Base-by-base conservation (phyloP, 2,797 vertebrate genomes). In the Trematomus bernacchii region DNA sequence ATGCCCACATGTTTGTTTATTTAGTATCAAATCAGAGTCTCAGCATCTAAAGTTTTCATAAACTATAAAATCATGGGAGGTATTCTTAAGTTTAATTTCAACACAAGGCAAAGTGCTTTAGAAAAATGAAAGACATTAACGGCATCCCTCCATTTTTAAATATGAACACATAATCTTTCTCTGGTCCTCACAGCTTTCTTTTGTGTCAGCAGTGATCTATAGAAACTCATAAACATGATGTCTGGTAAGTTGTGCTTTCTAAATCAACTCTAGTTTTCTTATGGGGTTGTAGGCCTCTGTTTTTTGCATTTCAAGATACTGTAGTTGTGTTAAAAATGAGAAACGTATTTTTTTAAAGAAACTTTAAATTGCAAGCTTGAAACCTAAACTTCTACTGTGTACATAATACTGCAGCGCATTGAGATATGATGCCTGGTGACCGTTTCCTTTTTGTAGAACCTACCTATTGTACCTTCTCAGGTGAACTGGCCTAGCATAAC, bases 391-490 rank as follows among this genome's bases (percentile, higher is more conserved):
- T 78, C 42, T 73, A 71, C 68, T 66, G 73, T 71, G 69, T 65
- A 76, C 78, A 71, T 79, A 43, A 37, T 82, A 60, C 77, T 80
- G 78, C 69, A 78, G 73, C 74, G 66, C 58, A 48, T 69, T 83
- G 77, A 76, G 67, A 79, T 75, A 87, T 87, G 81, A 85, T 83
- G 76, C 77, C 80, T 77, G 82, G 67, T 70, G 71, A 87, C 63
- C 63, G 61, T 50, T 80, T 73, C 74, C 44, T 54, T 91, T 93
- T 94, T 91, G 83, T 93, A 92, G 89, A 92, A 85, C 77, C 87
- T 88, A 70, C 70, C 75, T 54, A 54, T 65, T 84, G 68, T 90
- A 91, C 87, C 87, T 88, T 90, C 94, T 96, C 95, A 95, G 95
- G 95, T 95, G 90, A 95, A 85, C 77, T 80, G 83, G 82, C 69